phyloP scores from a whole-genome alignment of 1,140 invertebrate species.

The Pentalonia nigronervosa region DNA sequence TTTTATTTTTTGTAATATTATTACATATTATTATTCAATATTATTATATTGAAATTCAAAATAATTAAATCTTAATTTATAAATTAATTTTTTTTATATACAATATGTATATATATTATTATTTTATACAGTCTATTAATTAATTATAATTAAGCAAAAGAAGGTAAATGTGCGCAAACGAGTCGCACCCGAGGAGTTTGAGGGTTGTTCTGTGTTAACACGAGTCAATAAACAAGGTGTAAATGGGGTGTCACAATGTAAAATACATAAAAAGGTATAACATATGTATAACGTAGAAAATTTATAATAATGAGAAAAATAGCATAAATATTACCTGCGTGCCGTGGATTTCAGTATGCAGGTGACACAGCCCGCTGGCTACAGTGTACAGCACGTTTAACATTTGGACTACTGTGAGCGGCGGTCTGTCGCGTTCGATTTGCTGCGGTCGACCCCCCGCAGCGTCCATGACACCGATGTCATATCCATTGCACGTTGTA shows the following conservation, averaged over 20 bases:
- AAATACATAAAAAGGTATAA: background rate
- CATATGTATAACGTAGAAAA: background rate
- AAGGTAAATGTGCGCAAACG: too few species aligned
- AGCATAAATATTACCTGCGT: conserved; percentile 69
- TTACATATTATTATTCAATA: too few species aligned
- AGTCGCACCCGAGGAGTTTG: too few species aligned
- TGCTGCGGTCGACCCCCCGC: conserved; percentile 64
- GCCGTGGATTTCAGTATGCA: conserved; percentile 93
- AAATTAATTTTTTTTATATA: too few species aligned
- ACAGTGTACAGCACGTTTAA: conserved; percentile 83
- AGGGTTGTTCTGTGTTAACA: background rate
- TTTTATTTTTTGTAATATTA: too few species aligned
- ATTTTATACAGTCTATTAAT: too few species aligned
- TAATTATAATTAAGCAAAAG: too few species aligned
- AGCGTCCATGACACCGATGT: too few species aligned
- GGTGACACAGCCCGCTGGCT: conserved; percentile 88
- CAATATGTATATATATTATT: too few species aligned
- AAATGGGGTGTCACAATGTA: background rate
- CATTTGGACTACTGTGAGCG: conserved; percentile 79
- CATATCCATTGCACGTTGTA: background rate
- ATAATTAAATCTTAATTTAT: too few species aligned
- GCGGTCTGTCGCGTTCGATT: conserved; percentile 59
- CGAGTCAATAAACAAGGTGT: background rate
- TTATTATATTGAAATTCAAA: too few species aligned
- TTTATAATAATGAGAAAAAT: background rate